Evolutionary conservation across 2,888 invertebrate genomes (phyloP), one percentile per base, ranked within the genome.

Genomic region (Cerceris ruficornis): DNA sequence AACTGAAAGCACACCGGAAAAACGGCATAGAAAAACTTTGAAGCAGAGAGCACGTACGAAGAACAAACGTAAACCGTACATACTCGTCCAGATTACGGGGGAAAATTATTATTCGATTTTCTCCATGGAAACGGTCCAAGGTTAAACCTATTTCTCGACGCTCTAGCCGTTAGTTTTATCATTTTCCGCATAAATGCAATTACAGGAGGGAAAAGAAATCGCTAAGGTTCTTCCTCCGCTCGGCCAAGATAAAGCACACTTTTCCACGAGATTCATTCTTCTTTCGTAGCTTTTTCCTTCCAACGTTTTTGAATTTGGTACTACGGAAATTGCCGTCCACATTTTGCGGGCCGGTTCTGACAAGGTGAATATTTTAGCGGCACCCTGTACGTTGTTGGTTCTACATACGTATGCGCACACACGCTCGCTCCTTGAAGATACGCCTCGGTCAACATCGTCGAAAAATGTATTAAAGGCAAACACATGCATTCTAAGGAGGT

Each of bases 401-500:
- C 11, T 72, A 46, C 65, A 71, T 72, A 75, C 54, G 57, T 79
- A 79, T 74, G 81, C 81, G 74, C 73, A 66, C 77, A 78, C 77
- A 83, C 77, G 75, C 54, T 69, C 71, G 67, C 75, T 69, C 69
- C 52, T 71, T 73, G 80, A 75, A 82, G 83, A 84, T 82, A 81
- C 86, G 85, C 83, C 81, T 87, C 80, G 88, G 87, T 88, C 87
- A 88, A 88, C 88, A 88, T 86, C 82, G 81, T 81, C 85, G 87
- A 86, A 85, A 88, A 86, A 88, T 88, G 84, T 88, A 88, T 88
- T 88, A 88, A 88, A 88, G 87, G 86, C 83, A 88, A 88, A 88
- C 88, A 88, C 85, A 88, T 88, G 88, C 86, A 88, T 88, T 87
- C 82, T 86, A 88, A 88, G 80, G 82, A 84, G 86, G 77, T 78